These are phyloP conservation scores for Aleiodes alternator DNA, from an alignment of 2,888 invertebrate genomes.

Conservation along the genomic window DNA sequence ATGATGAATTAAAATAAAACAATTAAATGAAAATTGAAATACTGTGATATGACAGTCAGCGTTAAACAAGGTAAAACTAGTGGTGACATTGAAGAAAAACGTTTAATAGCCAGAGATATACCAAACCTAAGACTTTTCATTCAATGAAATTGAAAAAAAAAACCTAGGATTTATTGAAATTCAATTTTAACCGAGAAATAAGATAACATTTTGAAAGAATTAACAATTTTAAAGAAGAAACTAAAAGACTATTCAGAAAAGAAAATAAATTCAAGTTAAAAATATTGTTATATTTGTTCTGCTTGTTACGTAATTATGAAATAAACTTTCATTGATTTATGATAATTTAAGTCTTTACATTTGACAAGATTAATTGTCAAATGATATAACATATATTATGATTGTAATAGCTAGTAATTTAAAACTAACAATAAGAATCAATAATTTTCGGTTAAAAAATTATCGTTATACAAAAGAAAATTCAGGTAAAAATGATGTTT, in stretches of 20 bases:
- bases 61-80: slow-evolving; percentile 56
- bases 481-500: neutral
- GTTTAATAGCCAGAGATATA: slow-evolving; percentile 30
- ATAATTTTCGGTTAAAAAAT: neutral
- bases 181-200: neutral
- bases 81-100: slow-evolving; percentile 25
- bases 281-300: slow-evolving; percentile 34
- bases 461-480: neutral
- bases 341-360: slow-evolving; percentile 53
- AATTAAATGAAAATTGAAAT: slow-evolving; percentile 68
- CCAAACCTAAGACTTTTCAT: neutral
- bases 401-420: neutral
- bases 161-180: neutral
- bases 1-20: slow-evolving; percentile 52
- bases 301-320: slow-evolving; percentile 31
- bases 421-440: neutral
- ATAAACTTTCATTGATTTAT: slow-evolving; percentile 33
- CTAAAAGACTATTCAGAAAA: slow-evolving; percentile 5
- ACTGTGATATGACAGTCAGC: slow-evolving; percentile 74
- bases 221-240: slow-evolving; percentile 46
- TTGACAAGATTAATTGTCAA: slow-evolving; percentile 21
- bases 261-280: slow-evolving; percentile 24
- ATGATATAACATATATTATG: slow-evolving; percentile 37
- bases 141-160: neutral
- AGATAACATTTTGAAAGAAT: slow-evolving; percentile 6